Evolutionary conservation across 2,113 vertebrate genomes (phyloP).

Genomic region (Gnathonemus longibarbis): DNA sequence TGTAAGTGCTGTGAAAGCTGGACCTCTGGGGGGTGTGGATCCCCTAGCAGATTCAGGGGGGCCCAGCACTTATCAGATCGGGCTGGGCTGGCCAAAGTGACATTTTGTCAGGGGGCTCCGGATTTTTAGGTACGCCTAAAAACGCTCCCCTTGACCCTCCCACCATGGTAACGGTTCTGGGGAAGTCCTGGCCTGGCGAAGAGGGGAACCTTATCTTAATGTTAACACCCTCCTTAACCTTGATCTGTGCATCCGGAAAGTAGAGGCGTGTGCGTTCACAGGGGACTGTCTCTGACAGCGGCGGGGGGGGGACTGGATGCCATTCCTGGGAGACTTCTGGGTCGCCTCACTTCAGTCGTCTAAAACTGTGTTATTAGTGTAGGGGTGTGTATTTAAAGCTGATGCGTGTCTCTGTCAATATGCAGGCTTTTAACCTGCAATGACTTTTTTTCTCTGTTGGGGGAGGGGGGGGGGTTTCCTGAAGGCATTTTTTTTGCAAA

Average conservation of each 20-base stretch:
- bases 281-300: neutral
- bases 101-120: no score
- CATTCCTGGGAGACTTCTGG: neutral
- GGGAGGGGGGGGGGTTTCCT: neutral
- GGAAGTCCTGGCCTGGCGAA: neutral
- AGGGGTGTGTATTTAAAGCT: neutral
- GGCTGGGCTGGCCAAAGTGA: no score
- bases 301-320: neutral
- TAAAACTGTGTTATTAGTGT: neutral
- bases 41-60: no score
- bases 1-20: no score
- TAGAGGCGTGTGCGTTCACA: neutral
- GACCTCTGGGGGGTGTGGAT: no score
- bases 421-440: neutral
- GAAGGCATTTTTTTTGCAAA: neutral
- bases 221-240: neutral
- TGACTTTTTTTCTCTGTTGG: neutral
- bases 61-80: no score
- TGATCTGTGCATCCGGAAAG: neutral
- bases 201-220: slow-evolving; percentile 1
- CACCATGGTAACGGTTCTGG: neutral
- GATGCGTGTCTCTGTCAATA: neutral
- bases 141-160: neutral
- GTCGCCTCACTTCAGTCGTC: neutral
- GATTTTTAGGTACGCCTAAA: neutral